Evolutionary conservation across 2,888 invertebrate species (phyloP).

Genomic region (Epistrophe eligans): DNA sequence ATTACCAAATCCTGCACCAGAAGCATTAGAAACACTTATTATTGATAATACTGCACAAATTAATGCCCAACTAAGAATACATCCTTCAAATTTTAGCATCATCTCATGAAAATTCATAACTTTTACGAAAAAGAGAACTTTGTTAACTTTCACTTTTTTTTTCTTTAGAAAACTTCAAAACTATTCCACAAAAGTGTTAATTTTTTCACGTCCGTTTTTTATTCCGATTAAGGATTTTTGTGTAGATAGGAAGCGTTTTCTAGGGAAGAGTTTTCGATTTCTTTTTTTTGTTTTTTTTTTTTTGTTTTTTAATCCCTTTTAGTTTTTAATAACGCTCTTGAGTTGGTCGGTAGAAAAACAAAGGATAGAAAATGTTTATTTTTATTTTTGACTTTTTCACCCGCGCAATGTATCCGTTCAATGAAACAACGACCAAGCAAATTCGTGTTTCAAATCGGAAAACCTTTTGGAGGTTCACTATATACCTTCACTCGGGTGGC

Average conservation of each 20-base stretch:
- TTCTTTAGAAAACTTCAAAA: background rate
- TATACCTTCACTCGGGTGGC: slow-evolving; percentile 63
- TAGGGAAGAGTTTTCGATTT: background rate
- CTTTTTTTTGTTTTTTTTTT: background rate
- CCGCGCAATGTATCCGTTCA: slow-evolving; percentile 74
- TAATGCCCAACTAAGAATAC: slow-evolving; percentile 56
- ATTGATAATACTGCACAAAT: slow-evolving; percentile 49
- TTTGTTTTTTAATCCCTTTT: background rate
- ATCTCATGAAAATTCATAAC: slow-evolving; percentile 54
- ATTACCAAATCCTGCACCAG: slow-evolving; percentile 68
- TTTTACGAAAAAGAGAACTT: slow-evolving; percentile 18
- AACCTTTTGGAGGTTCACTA: slow-evolving; percentile 64
- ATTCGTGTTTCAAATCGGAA: slow-evolving; percentile 62
- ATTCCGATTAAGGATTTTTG: slow-evolving; percentile 30
- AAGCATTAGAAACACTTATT: slow-evolving; percentile 77
- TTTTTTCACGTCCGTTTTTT: slow-evolving; percentile 1
- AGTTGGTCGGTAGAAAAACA: slow-evolving; percentile 14
- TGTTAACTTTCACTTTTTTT: slow-evolving; percentile 23
- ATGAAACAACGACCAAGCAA: slow-evolving; percentile 67
- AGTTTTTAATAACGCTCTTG: background rate
- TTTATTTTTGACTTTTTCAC: slow-evolving; percentile 54
- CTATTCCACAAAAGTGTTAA: slow-evolving; percentile 21
- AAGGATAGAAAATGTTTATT: slow-evolving; percentile 19
- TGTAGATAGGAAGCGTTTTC: slow-evolving; percentile 8
- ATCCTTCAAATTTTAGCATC: slow-evolving; percentile 58